Evolutionary conservation across 1,140 invertebrate genomes (phyloP).

Genomic region (Globodera ellingtonae): DNA sequence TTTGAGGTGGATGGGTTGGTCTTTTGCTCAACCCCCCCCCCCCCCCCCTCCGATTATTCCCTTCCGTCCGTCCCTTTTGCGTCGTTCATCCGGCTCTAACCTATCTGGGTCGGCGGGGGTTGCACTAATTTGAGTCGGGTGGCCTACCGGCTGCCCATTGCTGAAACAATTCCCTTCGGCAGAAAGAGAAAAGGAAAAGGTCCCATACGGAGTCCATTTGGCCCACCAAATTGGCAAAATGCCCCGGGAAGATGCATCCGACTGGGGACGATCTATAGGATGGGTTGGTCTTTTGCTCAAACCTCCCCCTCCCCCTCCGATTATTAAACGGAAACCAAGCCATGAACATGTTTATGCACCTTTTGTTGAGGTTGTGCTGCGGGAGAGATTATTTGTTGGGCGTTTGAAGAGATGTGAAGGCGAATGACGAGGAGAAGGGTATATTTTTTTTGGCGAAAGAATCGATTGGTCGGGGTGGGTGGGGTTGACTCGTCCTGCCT

Average conservation of each 20-base stretch:
- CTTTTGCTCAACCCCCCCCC: background rate
- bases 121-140: conserved; percentile 11
- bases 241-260: background rate
- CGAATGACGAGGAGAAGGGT: no score
- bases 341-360: no score
- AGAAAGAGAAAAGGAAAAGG: background rate
- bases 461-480: no score
- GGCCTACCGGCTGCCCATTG: background rate
- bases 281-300: no score
- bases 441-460: no score
- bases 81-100: no score
- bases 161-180: conserved; percentile 16
- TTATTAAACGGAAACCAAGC: no score
- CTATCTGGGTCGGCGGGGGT: background rate
- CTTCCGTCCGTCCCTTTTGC: background rate
- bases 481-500: no score
- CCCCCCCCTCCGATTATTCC: background rate
- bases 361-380: no score
- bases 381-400: no score
- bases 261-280: conserved; percentile 8
- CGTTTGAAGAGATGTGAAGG: no score
- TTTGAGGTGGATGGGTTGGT: background rate
- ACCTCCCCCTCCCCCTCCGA: no score
- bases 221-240: conserved; percentile 16
- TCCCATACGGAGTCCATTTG: conserved; percentile 11